Evolutionary conservation across 2,888 invertebrate genomes (phyloP), one percentile per base, ranked within the genome.

Genomic region (Tricholauxania praeusta): DNA sequence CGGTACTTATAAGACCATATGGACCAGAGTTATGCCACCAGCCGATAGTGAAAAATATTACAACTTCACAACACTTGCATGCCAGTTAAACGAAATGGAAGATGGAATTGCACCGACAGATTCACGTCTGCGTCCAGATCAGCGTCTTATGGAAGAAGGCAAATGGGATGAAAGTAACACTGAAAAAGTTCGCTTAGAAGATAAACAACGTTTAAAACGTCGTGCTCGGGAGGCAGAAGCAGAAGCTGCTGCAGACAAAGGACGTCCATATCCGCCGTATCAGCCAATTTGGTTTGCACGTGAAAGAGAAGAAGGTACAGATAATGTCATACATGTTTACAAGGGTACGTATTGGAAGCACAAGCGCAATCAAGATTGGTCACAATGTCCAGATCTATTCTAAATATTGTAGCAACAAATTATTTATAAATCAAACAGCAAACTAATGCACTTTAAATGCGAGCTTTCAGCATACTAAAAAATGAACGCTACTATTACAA

Each of bases 11-110:
- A 91, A 91, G 77, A 86, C 93, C 60, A 92, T 97, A 74, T 99
- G 99, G 99, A 92, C 94, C 85, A 91, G 96, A 74, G 91, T 92
- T 77, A 87, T 91, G 80, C 93, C 95, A 72, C 91, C 94, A 86
- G 83, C 88, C 1, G 92, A 92, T 81, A 87, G 90, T 69, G 92
- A 92, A 78, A 91, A 90, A 88, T 96, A 93, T 90, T 99, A 99
- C 89, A 93, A 95, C 89, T 99, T 99, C 89, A 98, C 98, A 63
- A 89, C 94, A 85, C 90, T 99, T 82, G 98, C 99, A 71, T 94
- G 97, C 84, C 98, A 99, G 88, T 89, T 99, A 81, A 99, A 99
- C 88, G 99, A 99, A 89, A 90, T 91, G 62, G 99, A 99, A 88
- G 92, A 93, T 7, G 94, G 92, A 75, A 93, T 99, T 47, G 97